Evolutionary conservation across 64 coral and sea anemone species (phyloP).

Genomic region (Actinia tenebrosa): DNA sequence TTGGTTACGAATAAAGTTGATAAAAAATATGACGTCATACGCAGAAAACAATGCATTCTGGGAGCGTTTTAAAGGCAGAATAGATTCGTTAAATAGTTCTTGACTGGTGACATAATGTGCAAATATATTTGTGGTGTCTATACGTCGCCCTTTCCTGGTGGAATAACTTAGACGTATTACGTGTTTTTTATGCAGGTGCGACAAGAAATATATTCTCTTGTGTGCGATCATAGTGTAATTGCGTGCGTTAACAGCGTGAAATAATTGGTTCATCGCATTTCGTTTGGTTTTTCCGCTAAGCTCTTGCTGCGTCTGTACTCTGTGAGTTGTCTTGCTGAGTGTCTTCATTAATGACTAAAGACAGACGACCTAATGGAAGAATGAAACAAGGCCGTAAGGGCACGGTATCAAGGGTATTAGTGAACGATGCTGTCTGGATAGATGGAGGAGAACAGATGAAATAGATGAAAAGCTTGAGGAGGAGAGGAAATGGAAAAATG

Average conservation of each 20-base stretch:
- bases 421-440: neutral
- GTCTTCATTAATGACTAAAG: neutral
- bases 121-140: neutral
- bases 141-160: neutral
- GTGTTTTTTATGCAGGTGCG: neutral
- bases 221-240: neutral
- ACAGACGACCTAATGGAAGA: neutral
- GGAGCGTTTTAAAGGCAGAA: neutral
- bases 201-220: too few species aligned
- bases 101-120: too few species aligned
- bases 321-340: neutral
- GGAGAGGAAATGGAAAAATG: neutral
- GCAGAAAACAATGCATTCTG: neutral
- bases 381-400: neutral
- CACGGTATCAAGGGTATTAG: neutral
- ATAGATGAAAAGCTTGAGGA: neutral
- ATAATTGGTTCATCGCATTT: neutral
- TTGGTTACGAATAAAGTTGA: neutral
- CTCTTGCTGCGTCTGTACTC: neutral
- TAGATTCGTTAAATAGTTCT: neutral
- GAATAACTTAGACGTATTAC: neutral
- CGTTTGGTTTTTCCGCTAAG: neutral
- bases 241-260: neutral
- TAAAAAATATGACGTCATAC: neutral
- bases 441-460: neutral